Base-by-base conservation (phyloP, 1,140 invertebrate genomes). In the Calephelis virginiensis region DNA sequence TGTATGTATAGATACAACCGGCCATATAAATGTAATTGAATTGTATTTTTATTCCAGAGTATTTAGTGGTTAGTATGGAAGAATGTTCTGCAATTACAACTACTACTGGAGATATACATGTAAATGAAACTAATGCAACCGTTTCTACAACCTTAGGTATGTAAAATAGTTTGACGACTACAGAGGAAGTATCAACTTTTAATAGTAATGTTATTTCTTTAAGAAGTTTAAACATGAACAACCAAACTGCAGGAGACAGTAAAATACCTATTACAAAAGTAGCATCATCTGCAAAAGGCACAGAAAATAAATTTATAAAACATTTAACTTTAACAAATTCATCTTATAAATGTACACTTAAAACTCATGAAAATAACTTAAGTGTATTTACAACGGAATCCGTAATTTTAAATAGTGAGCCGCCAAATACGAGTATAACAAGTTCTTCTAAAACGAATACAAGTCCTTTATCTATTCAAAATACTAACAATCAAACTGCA, bases 41-140 rank as follows among this genome's bases (percentile, higher is more conserved):
- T 43, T 43, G 6, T 43, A 43, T 43, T 43, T 43, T 9, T 43
- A 8, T 49, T 63, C 5, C 17, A 63, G 62, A 63, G 49, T 63
- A 13, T 68, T 46, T 28, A 12, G 12, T 6, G 6, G 40, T 43
- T 6, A 43, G 40, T 9, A 43, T 43, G 40, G 40, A 43, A 9
- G 8, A 9, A 43, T 43, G 40, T 43, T 8, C 40, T 43, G 0
- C 6, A 43, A 43, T 43, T 43, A 9, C 6, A 43, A 43, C 40
- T 43, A 43, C 40, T 8, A 6, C 6, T 43, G 40, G 6, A 43
- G 8, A 9, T 43, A 43, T 43, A 8, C 40, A 7, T 8, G 40
- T 9, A 43, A 8, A 7, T 43, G 40, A 43, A 43, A 43, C 40
- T 43, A 43, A 43, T 43, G 6, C 40, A 43, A 43, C 6, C 1